Conservation (phyloP, 2,888 invertebrate species). For the Watsonalla cultraria region DNA sequence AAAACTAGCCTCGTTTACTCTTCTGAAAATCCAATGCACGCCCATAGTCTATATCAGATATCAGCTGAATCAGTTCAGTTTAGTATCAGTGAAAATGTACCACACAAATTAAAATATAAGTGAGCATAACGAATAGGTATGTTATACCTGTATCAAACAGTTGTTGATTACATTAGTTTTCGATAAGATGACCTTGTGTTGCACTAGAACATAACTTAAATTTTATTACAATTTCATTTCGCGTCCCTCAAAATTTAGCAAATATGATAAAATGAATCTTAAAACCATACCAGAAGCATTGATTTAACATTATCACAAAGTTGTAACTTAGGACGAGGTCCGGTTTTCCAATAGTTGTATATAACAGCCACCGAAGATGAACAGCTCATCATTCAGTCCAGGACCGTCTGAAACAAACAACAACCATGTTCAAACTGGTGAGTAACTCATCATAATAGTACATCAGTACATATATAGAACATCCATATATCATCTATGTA, state of each 20-base stretch:
- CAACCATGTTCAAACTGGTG: conserved; percentile 29
- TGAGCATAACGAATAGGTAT: too few species aligned
- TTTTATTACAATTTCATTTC: conserved; percentile 29
- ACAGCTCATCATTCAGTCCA: conserved; percentile 23
- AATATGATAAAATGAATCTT: conserved; percentile 22
- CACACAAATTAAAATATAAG: too few species aligned
- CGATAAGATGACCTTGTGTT: conserved; percentile 20
- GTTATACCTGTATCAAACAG: conserved; percentile 5
- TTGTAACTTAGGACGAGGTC: conserved; percentile 14
- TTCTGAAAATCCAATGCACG: too few species aligned
- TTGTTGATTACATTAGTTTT: conserved; percentile 15
- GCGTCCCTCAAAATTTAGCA: conserved; percentile 10
- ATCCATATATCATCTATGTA: not conserved
- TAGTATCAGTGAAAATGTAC: too few species aligned
- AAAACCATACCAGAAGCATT: conserved; percentile 17
- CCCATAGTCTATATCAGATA: too few species aligned
- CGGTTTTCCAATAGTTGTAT: conserved; percentile 25
- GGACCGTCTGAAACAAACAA: conserved; percentile 22
- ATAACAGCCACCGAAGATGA: conserved; percentile 20
- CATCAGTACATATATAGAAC: not conserved
- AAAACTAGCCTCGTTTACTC: too few species aligned
- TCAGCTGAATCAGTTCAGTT: too few species aligned
- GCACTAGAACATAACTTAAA: conserved; percentile 12
- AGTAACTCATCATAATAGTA: conserved; percentile 6
- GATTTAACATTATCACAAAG: conserved; percentile 10